Evolutionary conservation across 2,888 invertebrate species (phyloP).

Genomic region (Sminthurinus aureus): DNA sequence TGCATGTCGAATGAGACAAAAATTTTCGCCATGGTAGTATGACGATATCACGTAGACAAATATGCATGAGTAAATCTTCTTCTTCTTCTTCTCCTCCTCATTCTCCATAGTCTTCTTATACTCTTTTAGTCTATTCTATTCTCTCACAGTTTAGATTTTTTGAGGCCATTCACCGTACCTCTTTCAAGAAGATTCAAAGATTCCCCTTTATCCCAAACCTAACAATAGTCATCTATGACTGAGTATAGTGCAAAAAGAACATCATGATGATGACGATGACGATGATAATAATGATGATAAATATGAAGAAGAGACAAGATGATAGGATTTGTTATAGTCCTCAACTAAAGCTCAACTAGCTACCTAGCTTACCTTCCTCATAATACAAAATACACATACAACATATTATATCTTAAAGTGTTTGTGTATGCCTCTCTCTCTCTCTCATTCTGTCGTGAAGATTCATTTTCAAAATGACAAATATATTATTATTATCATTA

Average conservation of each 20-base stretch:
- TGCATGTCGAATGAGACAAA: slow-evolving; percentile 40
- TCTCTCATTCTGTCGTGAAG: neutral
- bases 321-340: neutral
- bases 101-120: slow-evolving; percentile 1
- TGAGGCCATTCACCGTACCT: slow-evolving; percentile 39
- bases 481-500: neutral
- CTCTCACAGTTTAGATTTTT: slow-evolving; percentile 30
- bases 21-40: slow-evolving; percentile 28
- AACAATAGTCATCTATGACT: slow-evolving; percentile 23
- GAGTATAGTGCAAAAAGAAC: neutral
- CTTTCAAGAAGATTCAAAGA: slow-evolving; percentile 28
- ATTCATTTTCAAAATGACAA: neutral
- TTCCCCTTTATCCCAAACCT: slow-evolving; percentile 24
- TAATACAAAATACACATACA: no score
- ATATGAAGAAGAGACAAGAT: slow-evolving; percentile 1
- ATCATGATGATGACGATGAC: neutral
- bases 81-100: slow-evolving; percentile 16
- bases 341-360: neutral
- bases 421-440: no score
- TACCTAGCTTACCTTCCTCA: neutral
- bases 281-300: neutral
- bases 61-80: slow-evolving; percentile 38
- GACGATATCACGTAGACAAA: slow-evolving; percentile 38
- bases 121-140: slow-evolving; percentile 11
- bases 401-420: no score